Base-by-base conservation (phyloP, 2,113 vertebrate genomes). In the Daubentonia madagascariensis region DNA sequence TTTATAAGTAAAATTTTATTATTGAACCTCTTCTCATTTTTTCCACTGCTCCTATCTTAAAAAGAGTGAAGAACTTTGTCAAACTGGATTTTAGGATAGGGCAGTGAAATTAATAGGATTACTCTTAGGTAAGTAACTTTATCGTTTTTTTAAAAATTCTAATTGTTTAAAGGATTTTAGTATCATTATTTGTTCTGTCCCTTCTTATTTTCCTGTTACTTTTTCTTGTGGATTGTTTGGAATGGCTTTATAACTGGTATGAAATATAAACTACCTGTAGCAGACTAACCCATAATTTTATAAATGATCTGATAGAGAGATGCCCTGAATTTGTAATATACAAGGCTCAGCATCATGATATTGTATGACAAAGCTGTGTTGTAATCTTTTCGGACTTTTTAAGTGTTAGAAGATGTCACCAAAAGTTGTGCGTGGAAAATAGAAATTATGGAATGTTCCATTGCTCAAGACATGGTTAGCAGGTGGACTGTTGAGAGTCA, bases 331-430 rank as follows among this genome's bases (percentile, higher is more conserved):
- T 54, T 94, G 3, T 89, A 40, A 87, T 50, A 35, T 16, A 45
- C 13, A 78, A 81, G 68, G 23, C 22, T 80, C 35, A 92, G 63
- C 37, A 85, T 43, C 3, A 10, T 57, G 67, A 43, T 83, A 79
- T 9, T 89, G 1, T 63, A 43, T 61, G 32, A 70, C 17, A 65
- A 72, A 78, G 54, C 70, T 85, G n/a, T 79, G 18, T 76, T 73
- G 10, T 92, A 79, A 70, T 40, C 63, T 87, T 89, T 92, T 94
- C 57, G 96, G 72, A 96, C 57, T 50, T 90, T 91, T 87, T 83
- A 68, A 75, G 57, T 92, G 61, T 85, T 93, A 94, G 70, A 84
- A 96, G 35, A 80, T 16, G 65, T 63, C 22, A 32, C 65, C 61
- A 89, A 28, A 95, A 92, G 28, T 93, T 73, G 30, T 52, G 3